Conservation (phyloP, 2,888 invertebrate genomes). For the Plusia festucae region DNA sequence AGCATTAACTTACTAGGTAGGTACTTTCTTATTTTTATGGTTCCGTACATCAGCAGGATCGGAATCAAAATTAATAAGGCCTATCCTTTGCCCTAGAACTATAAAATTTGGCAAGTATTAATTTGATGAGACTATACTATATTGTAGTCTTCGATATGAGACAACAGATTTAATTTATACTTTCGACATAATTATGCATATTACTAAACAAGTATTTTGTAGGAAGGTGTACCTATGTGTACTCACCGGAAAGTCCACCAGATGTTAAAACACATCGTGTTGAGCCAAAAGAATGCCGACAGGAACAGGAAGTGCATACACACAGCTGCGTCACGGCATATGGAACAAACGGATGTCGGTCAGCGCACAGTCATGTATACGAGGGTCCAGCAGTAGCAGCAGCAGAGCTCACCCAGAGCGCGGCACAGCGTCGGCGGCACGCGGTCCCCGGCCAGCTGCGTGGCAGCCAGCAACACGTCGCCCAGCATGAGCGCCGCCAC, state of each 20-base stretch:
- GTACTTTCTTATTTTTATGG: too few relatives aligned
- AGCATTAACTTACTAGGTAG: too few relatives aligned
- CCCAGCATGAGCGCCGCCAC: conserved; percentile 95
- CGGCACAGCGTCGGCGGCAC: conserved; percentile 91
- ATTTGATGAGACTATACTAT: too few relatives aligned
- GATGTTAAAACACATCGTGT: conserved; percentile 98
- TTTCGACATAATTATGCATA: too few relatives aligned
- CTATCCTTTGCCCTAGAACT: too few relatives aligned
- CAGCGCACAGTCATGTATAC: conserved; percentile 15
- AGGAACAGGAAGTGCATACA: conserved; percentile 96
- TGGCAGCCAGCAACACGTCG: conserved; percentile 93
- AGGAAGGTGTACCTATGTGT: background rate
- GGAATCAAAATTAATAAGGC: too few relatives aligned
- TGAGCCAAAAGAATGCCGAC: conserved; percentile 97
- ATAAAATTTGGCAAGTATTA: too few relatives aligned
- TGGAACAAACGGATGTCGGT: conserved; percentile 60
- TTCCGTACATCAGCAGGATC: too few relatives aligned
- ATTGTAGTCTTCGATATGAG: too few relatives aligned
- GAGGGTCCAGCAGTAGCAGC: background rate
- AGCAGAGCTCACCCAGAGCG: conserved; percentile 90
- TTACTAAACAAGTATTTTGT: background rate
- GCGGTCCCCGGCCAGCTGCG: conserved; percentile 91
- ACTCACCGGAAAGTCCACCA: conserved; percentile 97
- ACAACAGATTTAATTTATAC: too few relatives aligned
- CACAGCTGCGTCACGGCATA: conserved; percentile 90